Conservation (phyloP, 1,140 invertebrate species). For the Trichoplusia ni region DNA sequence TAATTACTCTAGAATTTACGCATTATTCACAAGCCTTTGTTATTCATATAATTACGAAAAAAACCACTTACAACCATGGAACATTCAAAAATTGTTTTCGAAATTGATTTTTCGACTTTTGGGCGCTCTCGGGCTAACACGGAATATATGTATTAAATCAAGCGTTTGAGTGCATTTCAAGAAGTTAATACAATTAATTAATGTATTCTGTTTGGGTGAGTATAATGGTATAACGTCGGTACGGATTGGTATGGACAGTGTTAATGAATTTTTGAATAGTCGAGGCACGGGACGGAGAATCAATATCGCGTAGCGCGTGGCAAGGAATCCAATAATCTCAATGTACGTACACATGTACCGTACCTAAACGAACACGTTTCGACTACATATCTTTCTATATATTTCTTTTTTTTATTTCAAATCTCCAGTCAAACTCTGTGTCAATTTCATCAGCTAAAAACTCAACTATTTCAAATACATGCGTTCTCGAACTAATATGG, state of each 20-base stretch:
- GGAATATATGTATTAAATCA: not conserved
- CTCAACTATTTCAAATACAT: not conserved
- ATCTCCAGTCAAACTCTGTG: slow-evolving; percentile 13
- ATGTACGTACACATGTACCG: slow-evolving; percentile 15
- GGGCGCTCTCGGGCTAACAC: not conserved
- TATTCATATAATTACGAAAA: slow-evolving; percentile 31
- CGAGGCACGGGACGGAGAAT: slow-evolving; percentile 74
- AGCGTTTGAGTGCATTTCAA: not conserved
- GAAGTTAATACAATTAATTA: slow-evolving; percentile 30
- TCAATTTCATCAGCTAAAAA: slow-evolving; percentile 17
- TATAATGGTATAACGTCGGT: slow-evolving; percentile 42
- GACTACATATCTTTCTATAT: not conserved
- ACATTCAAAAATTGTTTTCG: not conserved
- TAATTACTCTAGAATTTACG: slow-evolving; percentile 50
- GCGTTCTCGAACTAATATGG: slow-evolving; percentile 22
- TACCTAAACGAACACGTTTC: not conserved
- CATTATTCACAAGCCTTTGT: slow-evolving; percentile 73
- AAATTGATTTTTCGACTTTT: not conserved
- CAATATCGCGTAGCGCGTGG: slow-evolving; percentile 65
- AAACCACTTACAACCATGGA: not conserved
- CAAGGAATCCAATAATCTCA: slow-evolving; percentile 56
- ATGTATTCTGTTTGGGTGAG: slow-evolving; percentile 43
- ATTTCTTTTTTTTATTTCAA: not conserved
- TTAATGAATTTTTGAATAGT: slow-evolving; percentile 76
- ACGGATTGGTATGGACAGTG: slow-evolving; percentile 64